phyloP scores from a whole-genome alignment of 2,797 vertebrate genomes.

The Delichon dasypus region DNA sequence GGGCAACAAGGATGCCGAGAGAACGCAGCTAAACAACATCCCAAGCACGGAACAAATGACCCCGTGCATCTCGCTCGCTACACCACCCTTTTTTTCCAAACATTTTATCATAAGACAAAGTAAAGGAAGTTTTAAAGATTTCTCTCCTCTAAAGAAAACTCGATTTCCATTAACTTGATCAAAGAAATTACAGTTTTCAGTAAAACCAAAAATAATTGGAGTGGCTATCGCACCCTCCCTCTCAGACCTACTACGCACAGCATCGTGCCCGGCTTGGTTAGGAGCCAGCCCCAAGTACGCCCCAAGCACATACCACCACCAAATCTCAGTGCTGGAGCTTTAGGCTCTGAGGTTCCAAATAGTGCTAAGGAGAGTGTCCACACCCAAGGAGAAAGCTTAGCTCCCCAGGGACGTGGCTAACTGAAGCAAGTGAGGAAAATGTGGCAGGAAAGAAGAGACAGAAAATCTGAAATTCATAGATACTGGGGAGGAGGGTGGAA shows the following conservation, averaged over 20 bases:
- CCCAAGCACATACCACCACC: rapidly evolving
- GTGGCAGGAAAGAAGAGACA: background rate
- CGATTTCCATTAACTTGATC: background rate
- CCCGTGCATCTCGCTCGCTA: rapidly evolving
- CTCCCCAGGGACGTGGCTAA: rapidly evolving
- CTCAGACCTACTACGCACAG: background rate
- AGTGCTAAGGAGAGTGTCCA: background rate
- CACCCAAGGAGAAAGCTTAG: rapidly evolving
- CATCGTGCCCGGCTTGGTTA: too few relatives aligned
- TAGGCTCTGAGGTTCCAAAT: background rate
- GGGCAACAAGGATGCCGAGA: background rate
- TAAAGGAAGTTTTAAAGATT: background rate
- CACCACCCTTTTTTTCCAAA: background rate
- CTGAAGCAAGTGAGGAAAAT: background rate
- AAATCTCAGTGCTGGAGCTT: background rate
- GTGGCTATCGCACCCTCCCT: background rate
- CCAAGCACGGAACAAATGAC: background rate
- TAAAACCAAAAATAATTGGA: background rate
- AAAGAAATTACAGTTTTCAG: background rate
- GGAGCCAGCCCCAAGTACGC: background rate
- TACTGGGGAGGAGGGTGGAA: background rate
- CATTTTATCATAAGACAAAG: background rate
- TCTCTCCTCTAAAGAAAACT: background rate
- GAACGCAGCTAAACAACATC: rapidly evolving
- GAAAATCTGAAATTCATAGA: background rate